Conservation (phyloP, 2,888 invertebrate genomes). For the Cyclophora punctaria region DNA sequence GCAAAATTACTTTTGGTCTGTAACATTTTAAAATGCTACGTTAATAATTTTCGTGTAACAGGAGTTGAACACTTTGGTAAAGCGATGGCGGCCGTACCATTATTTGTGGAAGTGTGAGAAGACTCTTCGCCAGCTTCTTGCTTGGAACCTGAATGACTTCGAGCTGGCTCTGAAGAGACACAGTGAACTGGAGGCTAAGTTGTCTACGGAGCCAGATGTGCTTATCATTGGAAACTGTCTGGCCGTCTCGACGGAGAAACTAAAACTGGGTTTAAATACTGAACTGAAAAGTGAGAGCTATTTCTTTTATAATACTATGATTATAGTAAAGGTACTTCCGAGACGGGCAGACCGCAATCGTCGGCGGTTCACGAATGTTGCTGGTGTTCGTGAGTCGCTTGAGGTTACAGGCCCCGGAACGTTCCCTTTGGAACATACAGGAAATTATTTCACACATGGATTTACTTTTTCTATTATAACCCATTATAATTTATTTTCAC, state of each 20-base stretch:
- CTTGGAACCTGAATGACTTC: conserved; percentile 83
- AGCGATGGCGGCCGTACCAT: conserved; percentile 91
- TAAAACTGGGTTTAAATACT: conserved; percentile 89
- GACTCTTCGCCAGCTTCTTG: conserved; percentile 83
- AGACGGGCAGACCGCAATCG: too few relatives aligned
- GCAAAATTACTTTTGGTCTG: too few relatives aligned
- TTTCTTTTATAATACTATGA: too few relatives aligned
- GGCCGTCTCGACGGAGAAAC: conserved; percentile 85
- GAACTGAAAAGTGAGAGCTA: conserved; percentile 81
- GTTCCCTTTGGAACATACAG: too few relatives aligned
- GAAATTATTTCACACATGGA: too few relatives aligned
- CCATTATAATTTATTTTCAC: too few relatives aligned
- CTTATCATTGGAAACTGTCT: conserved; percentile 83
- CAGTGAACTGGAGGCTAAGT: conserved; percentile 83
- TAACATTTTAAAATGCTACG: not conserved
- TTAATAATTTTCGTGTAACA: conserved; percentile 36
- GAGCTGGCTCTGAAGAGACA: conserved; percentile 83
- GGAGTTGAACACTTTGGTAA: conserved; percentile 88
- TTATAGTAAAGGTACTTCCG: too few relatives aligned
- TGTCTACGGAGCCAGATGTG: conserved; percentile 83
- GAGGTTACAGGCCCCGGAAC: too few relatives aligned
- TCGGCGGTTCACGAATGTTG: too few relatives aligned
- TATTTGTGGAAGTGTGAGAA: conserved; percentile 91
- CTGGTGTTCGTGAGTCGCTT: too few relatives aligned
- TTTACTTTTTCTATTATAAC: not conserved